Conservation (phyloP, 2,797 vertebrate species). For the Pseudomugil gertrudae region DNA sequence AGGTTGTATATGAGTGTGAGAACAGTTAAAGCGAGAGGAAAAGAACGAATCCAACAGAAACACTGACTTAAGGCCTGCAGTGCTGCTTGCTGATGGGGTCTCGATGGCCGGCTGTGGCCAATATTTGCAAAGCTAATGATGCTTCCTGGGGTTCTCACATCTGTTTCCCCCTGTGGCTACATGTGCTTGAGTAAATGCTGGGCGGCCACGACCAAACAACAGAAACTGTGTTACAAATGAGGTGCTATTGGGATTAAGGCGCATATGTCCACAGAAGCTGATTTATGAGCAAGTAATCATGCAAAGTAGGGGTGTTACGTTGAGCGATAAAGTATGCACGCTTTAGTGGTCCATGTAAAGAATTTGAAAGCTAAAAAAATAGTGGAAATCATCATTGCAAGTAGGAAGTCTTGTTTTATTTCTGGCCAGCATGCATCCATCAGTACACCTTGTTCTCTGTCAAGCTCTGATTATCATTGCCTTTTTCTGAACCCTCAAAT, state of each 20-base stretch:
- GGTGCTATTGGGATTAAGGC: slow-evolving; percentile 62
- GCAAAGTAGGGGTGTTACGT: slow-evolving; percentile 21
- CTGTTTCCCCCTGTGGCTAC: slow-evolving; percentile 66
- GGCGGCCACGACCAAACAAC: slow-evolving; percentile 53
- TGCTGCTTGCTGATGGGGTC: slow-evolving; percentile 54
- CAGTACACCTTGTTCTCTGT: not conserved
- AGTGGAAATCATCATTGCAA: not conserved
- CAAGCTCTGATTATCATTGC: not conserved
- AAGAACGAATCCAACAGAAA: slow-evolving; percentile 40
- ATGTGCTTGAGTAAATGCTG: slow-evolving; percentile 73
- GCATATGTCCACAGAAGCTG: slow-evolving; percentile 50
- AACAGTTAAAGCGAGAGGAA: slow-evolving; percentile 27
- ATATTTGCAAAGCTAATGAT: slow-evolving; percentile 74
- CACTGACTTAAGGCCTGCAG: slow-evolving; percentile 33
- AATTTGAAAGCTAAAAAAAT: not conserved
- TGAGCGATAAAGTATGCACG: not conserved
- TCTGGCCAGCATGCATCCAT: not conserved
- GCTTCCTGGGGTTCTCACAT: slow-evolving; percentile 73
- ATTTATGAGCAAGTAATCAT: slow-evolving; percentile 48
- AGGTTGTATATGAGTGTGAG: slow-evolving; percentile 42
- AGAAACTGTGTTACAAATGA: slow-evolving; percentile 59
- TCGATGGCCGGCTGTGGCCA: slow-evolving; percentile 52
- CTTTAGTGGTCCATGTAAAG: not conserved
- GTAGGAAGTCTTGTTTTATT: not conserved
- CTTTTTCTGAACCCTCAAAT: not conserved